A percentile compares a stretch with the other conserved stretches of the same genome.
Evolutionary conservation across 2,797 vertebrate genomes (phyloP).

Genomic region (Aphelocoma californica): DNA sequence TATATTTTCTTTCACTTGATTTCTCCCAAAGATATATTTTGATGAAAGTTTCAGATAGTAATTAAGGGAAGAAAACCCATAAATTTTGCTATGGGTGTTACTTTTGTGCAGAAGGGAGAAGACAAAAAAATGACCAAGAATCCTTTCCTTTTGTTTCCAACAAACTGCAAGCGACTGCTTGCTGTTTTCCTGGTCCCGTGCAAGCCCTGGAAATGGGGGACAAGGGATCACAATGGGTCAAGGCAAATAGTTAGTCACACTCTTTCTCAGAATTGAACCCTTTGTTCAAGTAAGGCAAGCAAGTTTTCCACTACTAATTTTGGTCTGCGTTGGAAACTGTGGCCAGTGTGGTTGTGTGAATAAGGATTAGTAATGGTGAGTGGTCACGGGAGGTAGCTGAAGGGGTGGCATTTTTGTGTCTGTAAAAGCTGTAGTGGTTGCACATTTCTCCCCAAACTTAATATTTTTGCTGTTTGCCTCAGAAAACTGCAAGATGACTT

Average conservation of each 20-base stretch:
- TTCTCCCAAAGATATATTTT: neutral
- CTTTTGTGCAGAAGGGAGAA: neutral
- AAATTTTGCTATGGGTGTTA: neutral
- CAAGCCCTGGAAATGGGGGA: neutral
- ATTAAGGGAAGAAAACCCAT: neutral
- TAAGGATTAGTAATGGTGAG: neutral
- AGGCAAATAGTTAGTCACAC: conserved; percentile 3
- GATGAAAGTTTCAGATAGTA: neutral
- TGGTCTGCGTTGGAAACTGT: neutral
- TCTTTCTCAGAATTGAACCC: neutral
- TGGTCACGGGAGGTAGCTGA: neutral
- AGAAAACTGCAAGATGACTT: neutral
- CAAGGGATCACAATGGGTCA: neutral
- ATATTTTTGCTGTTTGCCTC: neutral
- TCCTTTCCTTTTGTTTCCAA: neutral
- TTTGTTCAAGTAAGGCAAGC: neutral
- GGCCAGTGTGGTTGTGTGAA: neutral
- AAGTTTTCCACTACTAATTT: neutral
- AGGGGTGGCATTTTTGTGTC: neutral
- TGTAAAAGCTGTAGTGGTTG: neutral
- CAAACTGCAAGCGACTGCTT: neutral
- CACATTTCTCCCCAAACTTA: neutral
- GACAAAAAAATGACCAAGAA: neutral
- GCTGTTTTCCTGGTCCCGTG: neutral
- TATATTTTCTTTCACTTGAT: neutral